Evolutionary conservation across 23 tunicate genomes (phyloP).

Genomic region (Phallusia fumigata): DNA sequence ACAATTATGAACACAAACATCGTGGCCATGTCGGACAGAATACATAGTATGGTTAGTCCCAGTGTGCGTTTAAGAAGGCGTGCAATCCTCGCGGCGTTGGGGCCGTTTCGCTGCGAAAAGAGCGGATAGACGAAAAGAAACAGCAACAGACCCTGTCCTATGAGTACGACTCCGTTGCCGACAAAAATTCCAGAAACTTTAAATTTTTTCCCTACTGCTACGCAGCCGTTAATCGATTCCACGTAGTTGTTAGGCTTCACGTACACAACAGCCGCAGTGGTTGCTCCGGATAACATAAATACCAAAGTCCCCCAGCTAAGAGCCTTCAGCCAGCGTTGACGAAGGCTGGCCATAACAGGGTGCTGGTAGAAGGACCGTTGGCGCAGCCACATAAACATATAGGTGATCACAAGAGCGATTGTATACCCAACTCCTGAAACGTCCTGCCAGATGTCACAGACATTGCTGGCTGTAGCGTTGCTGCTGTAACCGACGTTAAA

Average conservation of each 20-base stretch:
- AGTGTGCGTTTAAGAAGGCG: background rate
- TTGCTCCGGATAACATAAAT: background rate
- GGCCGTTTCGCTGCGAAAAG: background rate
- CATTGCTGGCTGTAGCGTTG: too few relatives aligned
- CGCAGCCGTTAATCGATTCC: background rate
- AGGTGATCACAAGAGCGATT: background rate
- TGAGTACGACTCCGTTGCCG: background rate
- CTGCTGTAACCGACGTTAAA: slow-evolving; percentile 6
- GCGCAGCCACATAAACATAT: slow-evolving; percentile 1
- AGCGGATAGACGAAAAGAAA: slow-evolving; percentile 2
- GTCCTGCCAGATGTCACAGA: background rate
- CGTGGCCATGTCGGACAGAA: background rate
- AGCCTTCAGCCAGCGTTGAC: background rate
- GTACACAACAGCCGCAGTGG: background rate
- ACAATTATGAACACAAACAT: background rate
- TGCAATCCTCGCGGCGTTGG: background rate
- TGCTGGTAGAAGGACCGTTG: slow-evolving; percentile 17
- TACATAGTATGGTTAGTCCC: background rate
- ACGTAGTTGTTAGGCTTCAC: background rate
- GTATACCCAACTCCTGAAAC: slow-evolving; percentile 2
- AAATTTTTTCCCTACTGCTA: background rate
- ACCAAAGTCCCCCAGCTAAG: slow-evolving; percentile 5
- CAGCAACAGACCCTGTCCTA: background rate
- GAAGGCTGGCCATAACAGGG: slow-evolving; percentile 2
- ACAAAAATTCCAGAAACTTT: background rate